Evolutionary conservation across 2,888 invertebrate genomes (phyloP).

Genomic region (Oeneis ivallda): DNA sequence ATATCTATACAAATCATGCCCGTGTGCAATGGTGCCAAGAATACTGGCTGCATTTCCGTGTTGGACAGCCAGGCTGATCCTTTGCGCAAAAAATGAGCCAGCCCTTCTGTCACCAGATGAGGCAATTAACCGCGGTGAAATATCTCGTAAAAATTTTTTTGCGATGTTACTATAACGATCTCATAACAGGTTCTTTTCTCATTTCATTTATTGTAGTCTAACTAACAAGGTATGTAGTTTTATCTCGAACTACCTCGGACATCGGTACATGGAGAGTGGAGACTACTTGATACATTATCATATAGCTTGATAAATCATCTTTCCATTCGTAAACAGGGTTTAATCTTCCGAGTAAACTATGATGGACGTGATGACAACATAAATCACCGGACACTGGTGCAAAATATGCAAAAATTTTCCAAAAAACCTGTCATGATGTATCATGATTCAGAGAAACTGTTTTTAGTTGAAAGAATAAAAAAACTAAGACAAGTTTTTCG

Average conservation of each 20-base stretch:
- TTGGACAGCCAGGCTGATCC: too few species aligned
- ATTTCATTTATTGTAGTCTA: conserved; percentile 1
- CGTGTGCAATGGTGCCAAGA: too few species aligned
- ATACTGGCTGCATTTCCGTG: too few species aligned
- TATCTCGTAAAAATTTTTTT: too few species aligned
- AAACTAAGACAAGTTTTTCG: not conserved
- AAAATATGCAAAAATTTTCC: conserved; percentile 1
- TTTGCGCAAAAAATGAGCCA: too few species aligned
- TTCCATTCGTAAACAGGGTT: conserved; percentile 7
- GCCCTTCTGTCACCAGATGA: too few species aligned
- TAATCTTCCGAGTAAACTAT: conserved; percentile 1
- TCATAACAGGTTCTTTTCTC: not conserved
- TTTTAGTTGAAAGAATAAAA: not conserved
- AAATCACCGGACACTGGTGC: not conserved
- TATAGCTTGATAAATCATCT: conserved; percentile 1
- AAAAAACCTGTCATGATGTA: not conserved
- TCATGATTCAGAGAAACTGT: not conserved
- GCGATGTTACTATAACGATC: not conserved
- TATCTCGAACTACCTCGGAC: not conserved
- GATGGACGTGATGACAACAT: not conserved
- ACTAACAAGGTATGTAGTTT: not conserved
- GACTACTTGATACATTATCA: not conserved
- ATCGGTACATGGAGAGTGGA: not conserved
- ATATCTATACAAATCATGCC: too few species aligned
- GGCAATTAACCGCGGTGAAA: too few species aligned